These are phyloP conservation scores for Drosophila macrospina DNA, from an alignment of 2,888 invertebrate species.

Conservation along the genomic window DNA sequence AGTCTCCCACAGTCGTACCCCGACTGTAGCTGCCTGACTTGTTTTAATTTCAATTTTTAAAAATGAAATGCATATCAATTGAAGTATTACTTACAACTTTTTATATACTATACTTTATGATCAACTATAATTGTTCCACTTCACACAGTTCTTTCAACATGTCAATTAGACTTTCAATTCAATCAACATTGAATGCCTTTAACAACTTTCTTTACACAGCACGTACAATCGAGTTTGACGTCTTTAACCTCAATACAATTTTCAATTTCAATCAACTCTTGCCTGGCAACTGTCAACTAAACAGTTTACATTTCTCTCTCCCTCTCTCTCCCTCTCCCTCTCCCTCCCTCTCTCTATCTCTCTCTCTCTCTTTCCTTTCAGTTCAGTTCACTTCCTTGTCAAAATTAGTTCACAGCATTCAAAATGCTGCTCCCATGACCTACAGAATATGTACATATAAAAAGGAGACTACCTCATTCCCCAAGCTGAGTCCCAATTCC, in stretches of 20 bases:
- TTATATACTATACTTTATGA: neutral
- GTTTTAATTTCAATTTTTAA: no score
- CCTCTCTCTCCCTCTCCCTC: neutral
- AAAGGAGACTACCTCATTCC: neutral
- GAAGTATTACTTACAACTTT: neutral
- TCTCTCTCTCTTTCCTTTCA: neutral
- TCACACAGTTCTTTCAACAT: no score
- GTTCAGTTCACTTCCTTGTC: constrained; percentile 35
- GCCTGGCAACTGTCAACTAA: constrained; percentile 9
- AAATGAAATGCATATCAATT: no score
- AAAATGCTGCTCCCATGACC: constrained; percentile 52
- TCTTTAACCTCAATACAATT: constrained; percentile 9
- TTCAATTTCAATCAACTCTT: constrained; percentile 12
- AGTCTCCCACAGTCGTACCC: no score
- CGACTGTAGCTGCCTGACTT: no score
- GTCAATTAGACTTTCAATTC: no score
- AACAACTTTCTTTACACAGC: neutral
- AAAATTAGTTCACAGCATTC: constrained; percentile 52
- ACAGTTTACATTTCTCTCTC: neutral
- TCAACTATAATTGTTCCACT: no score
- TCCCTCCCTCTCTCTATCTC: neutral
- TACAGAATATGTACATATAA: constrained; percentile 2
- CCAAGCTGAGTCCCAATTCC: neutral
- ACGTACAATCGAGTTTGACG: neutral
- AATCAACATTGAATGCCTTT: neutral